These are phyloP conservation scores for Chaetogeoica ovagalla DNA, from an alignment of 2,888 invertebrate genomes.

Conservation along the genomic window DNA sequence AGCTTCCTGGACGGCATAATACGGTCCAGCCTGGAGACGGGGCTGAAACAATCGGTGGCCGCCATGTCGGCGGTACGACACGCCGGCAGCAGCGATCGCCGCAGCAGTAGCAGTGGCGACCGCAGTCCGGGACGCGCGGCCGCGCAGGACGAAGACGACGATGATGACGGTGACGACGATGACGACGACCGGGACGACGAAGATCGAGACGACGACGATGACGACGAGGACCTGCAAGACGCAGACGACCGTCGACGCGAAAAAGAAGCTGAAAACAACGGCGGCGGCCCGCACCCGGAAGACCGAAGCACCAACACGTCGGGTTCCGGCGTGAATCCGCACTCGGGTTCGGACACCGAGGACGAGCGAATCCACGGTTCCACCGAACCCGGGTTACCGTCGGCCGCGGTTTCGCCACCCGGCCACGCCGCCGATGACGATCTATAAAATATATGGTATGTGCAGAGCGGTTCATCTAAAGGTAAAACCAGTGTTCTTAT, in stretches of 20 bases:
- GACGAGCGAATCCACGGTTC: neutral
- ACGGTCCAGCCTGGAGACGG: conserved; percentile 76
- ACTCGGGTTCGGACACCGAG: conserved; percentile 23
- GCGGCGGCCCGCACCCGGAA: too few species aligned
- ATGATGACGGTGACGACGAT: neutral
- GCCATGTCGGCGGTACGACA: neutral
- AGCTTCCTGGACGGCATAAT: conserved; percentile 82
- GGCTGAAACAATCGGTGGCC: conserved; percentile 60
- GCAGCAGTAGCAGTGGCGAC: neutral
- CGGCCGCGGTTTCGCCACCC: neutral
- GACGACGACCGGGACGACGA: neutral
- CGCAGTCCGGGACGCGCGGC: neutral
- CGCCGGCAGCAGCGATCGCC: neutral
- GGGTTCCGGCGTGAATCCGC: neutral
- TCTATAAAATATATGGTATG: neutral
- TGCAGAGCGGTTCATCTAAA: neutral
- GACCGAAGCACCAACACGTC: too few species aligned
- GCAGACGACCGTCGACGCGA: neutral
- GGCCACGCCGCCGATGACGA: conserved; percentile 3
- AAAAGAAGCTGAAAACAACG: too few species aligned
- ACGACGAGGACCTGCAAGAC: neutral
- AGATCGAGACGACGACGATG: too few species aligned
- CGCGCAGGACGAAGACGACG: neutral
- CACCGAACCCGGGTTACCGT: neutral
- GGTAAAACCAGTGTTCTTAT: neutral